These are phyloP conservation scores for Tragelaphus buxtoni DNA, from an alignment of 2,113 vertebrate species.

Conservation along the genomic window DNA sequence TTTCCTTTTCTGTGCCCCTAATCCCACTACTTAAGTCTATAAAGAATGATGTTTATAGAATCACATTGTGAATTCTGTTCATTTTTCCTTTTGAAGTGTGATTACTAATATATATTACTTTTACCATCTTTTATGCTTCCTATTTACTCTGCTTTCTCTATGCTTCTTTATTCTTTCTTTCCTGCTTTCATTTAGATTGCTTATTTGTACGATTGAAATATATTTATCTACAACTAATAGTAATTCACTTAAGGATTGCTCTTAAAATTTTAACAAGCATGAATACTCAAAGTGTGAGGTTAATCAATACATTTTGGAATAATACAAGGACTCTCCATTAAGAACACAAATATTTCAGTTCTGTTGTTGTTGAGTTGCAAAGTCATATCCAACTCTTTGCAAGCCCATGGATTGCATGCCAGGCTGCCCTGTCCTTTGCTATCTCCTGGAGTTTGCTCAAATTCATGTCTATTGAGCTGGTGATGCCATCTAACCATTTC, in stretches of 20 bases:
- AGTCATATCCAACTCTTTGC: not conserved
- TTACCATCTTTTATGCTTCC: not conserved
- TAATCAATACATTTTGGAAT: not conserved
- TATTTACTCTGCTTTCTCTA: slow-evolving; percentile 20
- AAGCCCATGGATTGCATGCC: not conserved
- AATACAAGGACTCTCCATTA: not conserved
- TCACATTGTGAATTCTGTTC: slow-evolving; percentile 7
- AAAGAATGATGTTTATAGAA: slow-evolving; percentile 23
- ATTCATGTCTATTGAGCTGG: not conserved
- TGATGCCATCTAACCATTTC: not conserved
- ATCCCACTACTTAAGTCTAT: not conserved
- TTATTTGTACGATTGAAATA: slow-evolving; percentile 13
- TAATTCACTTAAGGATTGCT: not conserved
- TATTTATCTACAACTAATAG: slow-evolving; percentile 7
- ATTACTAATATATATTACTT: slow-evolving; percentile 23
- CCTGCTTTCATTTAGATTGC: not conserved
- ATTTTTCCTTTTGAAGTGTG: not conserved
- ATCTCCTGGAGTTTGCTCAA: not conserved
- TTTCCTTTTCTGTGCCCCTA: slow-evolving; percentile 17
- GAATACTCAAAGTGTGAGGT: slow-evolving; percentile 1
- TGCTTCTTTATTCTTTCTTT: slow-evolving; percentile 29
- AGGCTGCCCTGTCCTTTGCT: not conserved
- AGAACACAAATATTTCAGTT: not conserved
- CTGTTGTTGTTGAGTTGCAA: not conserved
- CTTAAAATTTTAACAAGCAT: not conserved